Conservation (phyloP, 2,797 vertebrate genomes). For the Phrynocephalus vlangalii region DNA sequence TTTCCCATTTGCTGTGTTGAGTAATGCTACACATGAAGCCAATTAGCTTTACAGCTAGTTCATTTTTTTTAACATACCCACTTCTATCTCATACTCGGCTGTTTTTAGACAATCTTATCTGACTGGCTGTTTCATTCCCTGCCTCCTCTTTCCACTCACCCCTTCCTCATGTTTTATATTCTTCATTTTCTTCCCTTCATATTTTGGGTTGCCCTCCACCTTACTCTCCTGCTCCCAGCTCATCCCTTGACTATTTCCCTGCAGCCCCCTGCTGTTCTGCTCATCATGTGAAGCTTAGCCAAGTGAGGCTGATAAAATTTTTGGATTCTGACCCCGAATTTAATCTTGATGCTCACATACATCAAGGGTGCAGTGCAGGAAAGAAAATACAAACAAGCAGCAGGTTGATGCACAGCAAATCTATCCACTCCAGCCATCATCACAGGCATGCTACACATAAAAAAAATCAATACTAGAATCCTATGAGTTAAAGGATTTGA, state of each 20-base stretch:
- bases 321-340: background rate
- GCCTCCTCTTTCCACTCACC: background rate
- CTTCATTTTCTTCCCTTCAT: conserved; percentile 14
- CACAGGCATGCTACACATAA: background rate
- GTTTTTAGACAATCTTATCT: background rate
- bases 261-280: background rate
- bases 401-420: background rate
- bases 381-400: background rate
- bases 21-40: background rate
- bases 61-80: background rate
- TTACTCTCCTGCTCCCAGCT: background rate
- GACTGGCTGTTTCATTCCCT: background rate
- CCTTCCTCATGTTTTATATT: background rate
- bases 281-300: conserved; percentile 8
- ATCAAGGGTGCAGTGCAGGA: background rate
- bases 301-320: conserved; percentile 5
- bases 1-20: background rate
- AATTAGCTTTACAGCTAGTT: background rate
- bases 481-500: conserved; percentile 12
- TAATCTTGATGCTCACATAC: conserved; percentile 17
- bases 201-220: background rate
- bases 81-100: background rate
- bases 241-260: background rate
- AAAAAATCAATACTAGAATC: background rate
- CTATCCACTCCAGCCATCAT: conserved; percentile 13